These are phyloP conservation scores for Protobothrops flavoviridis DNA, from an alignment of 2,113 vertebrate species.

Conservation along the genomic window DNA sequence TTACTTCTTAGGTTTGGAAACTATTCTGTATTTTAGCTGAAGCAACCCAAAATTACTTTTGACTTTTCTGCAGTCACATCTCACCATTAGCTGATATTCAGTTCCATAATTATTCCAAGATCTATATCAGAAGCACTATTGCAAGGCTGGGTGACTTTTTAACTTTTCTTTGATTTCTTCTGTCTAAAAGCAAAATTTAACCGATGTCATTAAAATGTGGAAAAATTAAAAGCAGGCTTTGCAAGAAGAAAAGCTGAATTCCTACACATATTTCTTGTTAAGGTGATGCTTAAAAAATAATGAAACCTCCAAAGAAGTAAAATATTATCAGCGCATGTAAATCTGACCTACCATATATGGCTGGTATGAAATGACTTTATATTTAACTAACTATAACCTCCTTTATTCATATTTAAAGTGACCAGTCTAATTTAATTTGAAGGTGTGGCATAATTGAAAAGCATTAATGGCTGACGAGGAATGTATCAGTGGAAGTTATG, in stretches of 20 bases:
- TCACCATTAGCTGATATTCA: background rate
- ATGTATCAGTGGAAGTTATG: background rate
- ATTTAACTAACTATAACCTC: background rate
- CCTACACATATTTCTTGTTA: background rate
- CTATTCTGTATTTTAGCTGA: background rate
- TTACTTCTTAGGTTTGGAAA: background rate
- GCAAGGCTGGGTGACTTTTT: background rate
- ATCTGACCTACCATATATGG: background rate
- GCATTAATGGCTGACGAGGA: background rate
- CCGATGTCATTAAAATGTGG: background rate
- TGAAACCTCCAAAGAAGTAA: background rate
- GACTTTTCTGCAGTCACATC: background rate
- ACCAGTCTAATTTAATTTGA: background rate
- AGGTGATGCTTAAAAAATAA: background rate
- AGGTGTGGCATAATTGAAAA: background rate
- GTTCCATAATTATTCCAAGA: background rate
- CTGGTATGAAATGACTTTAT: background rate
- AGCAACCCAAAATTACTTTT: background rate
- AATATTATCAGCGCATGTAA: background rate
- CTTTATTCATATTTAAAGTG: background rate
- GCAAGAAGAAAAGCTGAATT: background rate
- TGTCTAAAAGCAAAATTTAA: background rate
- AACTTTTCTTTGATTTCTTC: background rate
- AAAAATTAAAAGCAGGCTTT: background rate
- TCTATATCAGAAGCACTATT: background rate